phyloP scores from a whole-genome alignment of 2,888 invertebrate species.

The Nemotelus pantherinus region DNA sequence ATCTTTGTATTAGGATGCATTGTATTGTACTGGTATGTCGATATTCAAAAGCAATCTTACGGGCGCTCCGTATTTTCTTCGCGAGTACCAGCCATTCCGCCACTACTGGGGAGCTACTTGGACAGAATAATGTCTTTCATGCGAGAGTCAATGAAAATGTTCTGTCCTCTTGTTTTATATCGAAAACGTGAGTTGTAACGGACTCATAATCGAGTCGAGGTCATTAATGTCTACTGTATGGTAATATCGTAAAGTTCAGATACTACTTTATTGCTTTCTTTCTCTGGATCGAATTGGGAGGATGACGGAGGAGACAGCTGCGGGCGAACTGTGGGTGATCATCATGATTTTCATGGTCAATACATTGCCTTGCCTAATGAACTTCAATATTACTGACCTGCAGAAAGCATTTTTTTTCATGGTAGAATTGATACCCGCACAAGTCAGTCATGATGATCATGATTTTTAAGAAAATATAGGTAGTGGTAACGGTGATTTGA shows the following conservation, averaged over 20 bases:
- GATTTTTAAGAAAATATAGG: too few species aligned
- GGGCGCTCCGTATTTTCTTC: conserved; percentile 4
- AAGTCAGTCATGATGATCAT: too few species aligned
- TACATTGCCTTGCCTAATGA: neutral
- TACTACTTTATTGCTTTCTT: neutral
- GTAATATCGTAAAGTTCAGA: neutral
- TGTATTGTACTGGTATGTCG: neutral
- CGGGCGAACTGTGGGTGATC: neutral
- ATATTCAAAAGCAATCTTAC: conserved; percentile 13
- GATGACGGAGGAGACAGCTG: neutral
- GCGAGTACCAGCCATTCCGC: neutral
- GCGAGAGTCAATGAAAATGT: conserved; percentile 3
- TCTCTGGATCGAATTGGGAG: neutral
- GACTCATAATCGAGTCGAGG: neutral
- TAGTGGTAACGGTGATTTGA: too few species aligned
- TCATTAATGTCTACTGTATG: neutral
- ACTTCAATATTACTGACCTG: neutral
- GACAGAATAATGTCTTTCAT: neutral
- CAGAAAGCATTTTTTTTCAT: neutral
- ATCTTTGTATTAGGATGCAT: conserved; percentile 23
- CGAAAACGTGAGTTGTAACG: conserved; percentile 23
- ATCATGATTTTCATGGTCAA: conserved; percentile 11
- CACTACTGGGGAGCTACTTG: neutral
- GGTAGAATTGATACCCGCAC: neutral
- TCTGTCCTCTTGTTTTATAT: conserved; percentile 10